phyloP scores from a whole-genome alignment of 1,140 invertebrate genomes.

The Drosophila ficusphila region DNA sequence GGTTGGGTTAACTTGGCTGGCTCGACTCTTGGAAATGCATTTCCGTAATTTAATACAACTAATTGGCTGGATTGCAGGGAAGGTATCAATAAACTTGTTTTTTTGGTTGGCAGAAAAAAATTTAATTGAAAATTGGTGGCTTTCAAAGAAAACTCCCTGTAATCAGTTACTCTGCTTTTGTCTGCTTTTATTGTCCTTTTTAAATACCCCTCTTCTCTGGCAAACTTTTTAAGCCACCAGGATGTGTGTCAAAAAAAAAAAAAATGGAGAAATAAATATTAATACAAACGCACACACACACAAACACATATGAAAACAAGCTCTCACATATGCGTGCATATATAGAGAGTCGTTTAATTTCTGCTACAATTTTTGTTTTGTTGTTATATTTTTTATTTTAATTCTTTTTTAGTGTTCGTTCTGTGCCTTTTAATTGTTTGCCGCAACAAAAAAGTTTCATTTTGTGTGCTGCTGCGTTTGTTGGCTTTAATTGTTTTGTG shows the following conservation, averaged over 20 bases:
- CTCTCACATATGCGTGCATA: neutral
- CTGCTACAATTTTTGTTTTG: slow-evolving; percentile 52
- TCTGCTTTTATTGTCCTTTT: slow-evolving; percentile 8
- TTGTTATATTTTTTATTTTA: slow-evolving; percentile 66
- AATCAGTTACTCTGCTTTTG: slow-evolving; percentile 15
- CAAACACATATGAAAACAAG: neutral
- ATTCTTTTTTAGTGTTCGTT: slow-evolving; percentile 66
- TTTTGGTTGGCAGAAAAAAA: neutral
- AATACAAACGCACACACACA: slow-evolving; percentile 25
- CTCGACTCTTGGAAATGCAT: neutral
- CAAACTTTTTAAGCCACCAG: slow-evolving; percentile 10
- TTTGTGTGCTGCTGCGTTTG: slow-evolving; percentile 71
- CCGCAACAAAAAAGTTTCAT: slow-evolving; percentile 77
- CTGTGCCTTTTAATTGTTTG: slow-evolving; percentile 79
- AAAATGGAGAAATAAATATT: slow-evolving; percentile 49
- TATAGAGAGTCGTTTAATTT: slow-evolving; percentile 53
- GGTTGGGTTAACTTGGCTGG: neutral
- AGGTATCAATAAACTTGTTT: slow-evolving; percentile 2
- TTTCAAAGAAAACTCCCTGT: neutral
- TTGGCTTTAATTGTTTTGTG: slow-evolving; percentile 81
- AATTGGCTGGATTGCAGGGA: slow-evolving; percentile 11
- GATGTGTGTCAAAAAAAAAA: slow-evolving; percentile 52
- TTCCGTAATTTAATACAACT: slow-evolving; percentile 31
- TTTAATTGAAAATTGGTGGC: slow-evolving; percentile 16
- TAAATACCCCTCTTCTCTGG: neutral